These are phyloP conservation scores for Poeciliopsis presidionis DNA, from an alignment of 2,797 vertebrate species.

Conservation along the genomic window DNA sequence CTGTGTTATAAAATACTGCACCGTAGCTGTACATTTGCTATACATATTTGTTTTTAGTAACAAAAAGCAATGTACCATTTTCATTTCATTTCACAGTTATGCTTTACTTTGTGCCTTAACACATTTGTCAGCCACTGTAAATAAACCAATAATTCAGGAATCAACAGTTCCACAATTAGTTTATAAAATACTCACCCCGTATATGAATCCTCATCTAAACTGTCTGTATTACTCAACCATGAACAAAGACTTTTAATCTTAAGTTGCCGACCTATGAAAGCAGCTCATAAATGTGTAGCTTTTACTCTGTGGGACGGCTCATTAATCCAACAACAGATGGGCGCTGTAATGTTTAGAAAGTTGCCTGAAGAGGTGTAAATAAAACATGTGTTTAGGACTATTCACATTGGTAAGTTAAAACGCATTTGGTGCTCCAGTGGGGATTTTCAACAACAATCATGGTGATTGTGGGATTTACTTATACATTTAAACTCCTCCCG, in stretches of 20 bases:
- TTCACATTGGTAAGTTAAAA: conserved; percentile 26
- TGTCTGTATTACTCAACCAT: background rate
- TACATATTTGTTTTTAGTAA: background rate
- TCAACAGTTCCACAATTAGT: background rate
- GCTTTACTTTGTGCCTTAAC: background rate
- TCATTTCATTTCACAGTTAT: background rate
- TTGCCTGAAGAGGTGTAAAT: conserved; percentile 11
- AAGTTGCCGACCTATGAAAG: conserved; percentile 3
- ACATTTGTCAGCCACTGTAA: background rate
- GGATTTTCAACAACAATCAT: conserved; percentile 25
- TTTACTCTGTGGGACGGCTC: background rate
- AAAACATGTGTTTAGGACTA: conserved; percentile 22
- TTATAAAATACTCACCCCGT: background rate
- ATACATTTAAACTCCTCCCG: conserved; percentile 10
- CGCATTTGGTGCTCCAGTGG: conserved; percentile 17
- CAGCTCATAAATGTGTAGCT: conserved; percentile 1
- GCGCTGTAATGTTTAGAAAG: conserved; percentile 9
- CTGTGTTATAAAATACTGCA: background rate
- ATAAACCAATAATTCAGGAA: background rate
- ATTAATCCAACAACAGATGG: conserved; percentile 15
- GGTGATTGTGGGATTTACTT: conserved; percentile 26
- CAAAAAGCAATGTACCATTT: background rate
- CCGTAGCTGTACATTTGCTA: background rate
- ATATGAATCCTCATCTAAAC: background rate
- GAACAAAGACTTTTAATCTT: background rate